These are phyloP conservation scores for Thereuonema tuberculata DNA, from an alignment of 1,140 invertebrate genomes.

Conservation along the genomic window DNA sequence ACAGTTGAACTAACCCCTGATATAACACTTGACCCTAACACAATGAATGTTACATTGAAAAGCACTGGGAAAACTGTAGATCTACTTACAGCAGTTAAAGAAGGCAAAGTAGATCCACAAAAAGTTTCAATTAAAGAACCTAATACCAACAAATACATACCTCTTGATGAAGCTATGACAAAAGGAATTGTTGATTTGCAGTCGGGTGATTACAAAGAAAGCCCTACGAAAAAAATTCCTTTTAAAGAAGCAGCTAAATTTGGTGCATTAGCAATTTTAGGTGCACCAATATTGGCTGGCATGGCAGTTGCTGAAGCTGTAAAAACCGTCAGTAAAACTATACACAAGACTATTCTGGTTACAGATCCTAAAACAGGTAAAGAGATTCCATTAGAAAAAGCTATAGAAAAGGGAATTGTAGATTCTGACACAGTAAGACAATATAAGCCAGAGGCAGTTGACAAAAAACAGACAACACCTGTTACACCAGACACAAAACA, in stretches of 20 bases:
- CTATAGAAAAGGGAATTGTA: constrained; percentile 56
- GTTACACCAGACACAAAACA: background rate
- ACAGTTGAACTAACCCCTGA: constrained; percentile 51
- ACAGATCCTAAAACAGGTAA: constrained; percentile 55
- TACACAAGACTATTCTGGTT: constrained; percentile 29
- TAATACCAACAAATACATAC: constrained; percentile 47
- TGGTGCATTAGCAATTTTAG: constrained; percentile 52
- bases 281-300: constrained; percentile 25
- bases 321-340: background rate
- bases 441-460: background rate
- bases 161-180: constrained; percentile 57
- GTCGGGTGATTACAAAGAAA: constrained; percentile 52
- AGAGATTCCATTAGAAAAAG: constrained; percentile 56
- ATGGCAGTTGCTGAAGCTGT: constrained; percentile 12
- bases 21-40: constrained; percentile 49
- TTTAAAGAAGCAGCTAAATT: constrained; percentile 59
- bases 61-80: constrained; percentile 45
- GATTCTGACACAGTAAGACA: constrained; percentile 33
- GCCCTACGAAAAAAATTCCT: constrained; percentile 45
- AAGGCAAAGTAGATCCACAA: constrained; percentile 46
- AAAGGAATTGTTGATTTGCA: constrained; percentile 57
- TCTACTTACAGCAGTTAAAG: constrained; percentile 50
- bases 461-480: background rate
- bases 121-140: constrained; percentile 65
- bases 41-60: constrained; percentile 39